Base-by-base conservation (phyloP, 2,797 vertebrate genomes). In the Anabacerthia variegaticeps region DNA sequence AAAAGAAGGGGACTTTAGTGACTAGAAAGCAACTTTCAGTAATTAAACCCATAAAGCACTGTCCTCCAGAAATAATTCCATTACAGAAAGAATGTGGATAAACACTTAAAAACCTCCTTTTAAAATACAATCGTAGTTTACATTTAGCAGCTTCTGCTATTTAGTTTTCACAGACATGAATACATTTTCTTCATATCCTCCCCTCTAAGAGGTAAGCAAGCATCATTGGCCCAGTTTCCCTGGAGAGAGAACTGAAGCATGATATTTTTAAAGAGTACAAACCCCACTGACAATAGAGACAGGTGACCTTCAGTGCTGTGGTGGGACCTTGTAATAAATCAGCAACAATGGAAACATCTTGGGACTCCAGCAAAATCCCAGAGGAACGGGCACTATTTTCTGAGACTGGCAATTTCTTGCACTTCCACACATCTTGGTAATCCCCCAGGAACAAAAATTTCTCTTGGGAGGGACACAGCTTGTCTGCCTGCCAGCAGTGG, bases 1-100 rank as follows among this genome's bases (percentile, higher is more conserved):
- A 90, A 98, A 72, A 95, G 74, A 97, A 97, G 86, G 58, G 36
- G 62, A 95, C 58, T 94, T 97, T 84, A 96, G 86, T 71, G 83
- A 81, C 83, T 89, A 80, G 83, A 95, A 95, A 93, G 83, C 61
- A 95, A 94, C 86, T 92, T 95, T 32, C 58, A 66, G 37, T 97
- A 94, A 96, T 95, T 96, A 96, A 95, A 89, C 48, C 49, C 75
- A 96, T 92, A 96, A 93, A 96, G 44, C 77, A 94, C 71, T 78
- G 89, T 76, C 85, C 69, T 90, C 84, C 76, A 89, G 76, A 94
- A 93, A 95, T 93, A 83, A 92, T 92, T 94, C 67, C 90, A 91
- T 93, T 93, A 91, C 46, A 92, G 61, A 88, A 92, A 90, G 51
- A 62, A 95, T 80, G 87, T 9, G 65, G 81, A 58, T 65, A 92